A percentile compares a stretch with the other conserved stretches of the same genome.
Evolutionary conservation across 2,888 invertebrate genomes (phyloP).

Genomic region (Leucophora obtusa): DNA sequence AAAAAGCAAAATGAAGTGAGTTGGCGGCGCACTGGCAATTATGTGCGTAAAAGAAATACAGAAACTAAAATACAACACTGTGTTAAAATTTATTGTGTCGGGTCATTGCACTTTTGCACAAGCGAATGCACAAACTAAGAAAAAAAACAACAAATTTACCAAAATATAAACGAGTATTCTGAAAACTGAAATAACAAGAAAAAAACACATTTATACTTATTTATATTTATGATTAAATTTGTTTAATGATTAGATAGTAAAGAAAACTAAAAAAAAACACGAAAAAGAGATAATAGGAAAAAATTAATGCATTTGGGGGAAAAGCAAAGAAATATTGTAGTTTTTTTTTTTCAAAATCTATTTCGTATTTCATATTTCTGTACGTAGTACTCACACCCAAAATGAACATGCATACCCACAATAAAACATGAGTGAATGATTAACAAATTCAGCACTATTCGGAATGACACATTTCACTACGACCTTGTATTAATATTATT

Average conservation of each 20-base stretch:
- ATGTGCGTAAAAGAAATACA: background rate
- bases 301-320: slow-evolving; percentile 9
- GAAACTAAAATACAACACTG: slow-evolving; percentile 51
- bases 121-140: slow-evolving; percentile 45
- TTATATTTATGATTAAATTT: slow-evolving; percentile 46
- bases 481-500: too few relatives aligned
- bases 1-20: slow-evolving; percentile 8
- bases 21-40: slow-evolving; percentile 41
- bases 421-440: slow-evolving; percentile 18
- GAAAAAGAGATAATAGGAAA: slow-evolving; percentile 8
- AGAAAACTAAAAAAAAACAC: background rate
- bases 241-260: slow-evolving; percentile 41
- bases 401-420: slow-evolving; percentile 32
- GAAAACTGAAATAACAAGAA: slow-evolving; percentile 15
- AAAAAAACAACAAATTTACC: slow-evolving; percentile 4
- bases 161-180: background rate
- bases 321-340: slow-evolving; percentile 17
- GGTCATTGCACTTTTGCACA: slow-evolving; percentile 65
- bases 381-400: slow-evolving; percentile 52
- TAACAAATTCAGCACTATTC: background rate
- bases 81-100: slow-evolving; percentile 52
- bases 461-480: too few relatives aligned
- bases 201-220: slow-evolving; percentile 20
- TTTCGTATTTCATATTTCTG: slow-evolving; percentile 33
- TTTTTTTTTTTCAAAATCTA: slow-evolving; percentile 11